Conservation (phyloP, 2,888 invertebrate species). For the Hypena proboscidalis region DNA sequence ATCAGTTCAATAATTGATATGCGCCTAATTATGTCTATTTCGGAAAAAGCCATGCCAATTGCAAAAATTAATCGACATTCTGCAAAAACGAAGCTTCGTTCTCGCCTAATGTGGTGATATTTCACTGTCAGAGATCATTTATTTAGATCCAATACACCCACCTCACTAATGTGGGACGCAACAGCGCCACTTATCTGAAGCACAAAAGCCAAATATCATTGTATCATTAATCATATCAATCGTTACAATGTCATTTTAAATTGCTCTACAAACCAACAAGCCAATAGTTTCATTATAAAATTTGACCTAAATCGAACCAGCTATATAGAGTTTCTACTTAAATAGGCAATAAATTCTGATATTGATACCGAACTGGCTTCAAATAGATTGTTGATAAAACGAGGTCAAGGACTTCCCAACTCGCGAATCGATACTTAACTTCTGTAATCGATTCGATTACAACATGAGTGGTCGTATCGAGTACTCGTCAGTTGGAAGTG, state of each 20-base stretch:
- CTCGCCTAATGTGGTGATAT: too few species aligned
- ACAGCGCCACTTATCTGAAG: slow-evolving; percentile 10
- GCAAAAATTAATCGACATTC: too few species aligned
- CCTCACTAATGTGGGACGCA: slow-evolving; percentile 21
- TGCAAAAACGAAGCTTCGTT: too few species aligned
- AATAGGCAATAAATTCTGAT: slow-evolving; percentile 17
- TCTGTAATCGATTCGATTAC: slow-evolving; percentile 37
- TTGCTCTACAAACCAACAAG: slow-evolving; percentile 10
- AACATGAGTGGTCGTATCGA: slow-evolving; percentile 22
- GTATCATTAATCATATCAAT: slow-evolving; percentile 22
- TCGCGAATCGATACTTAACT: slow-evolving; percentile 39
- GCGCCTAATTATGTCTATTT: too few species aligned
- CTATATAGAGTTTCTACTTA: slow-evolving; percentile 2
- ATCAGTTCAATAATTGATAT: too few species aligned
- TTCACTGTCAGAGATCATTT: too few species aligned
- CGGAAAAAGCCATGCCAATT: too few species aligned
- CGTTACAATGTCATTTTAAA: slow-evolving; percentile 8
- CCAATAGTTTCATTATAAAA: background rate
- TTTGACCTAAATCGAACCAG: too few species aligned
- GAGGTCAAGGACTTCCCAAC: slow-evolving; percentile 41
- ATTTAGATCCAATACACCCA: slow-evolving; percentile 3
- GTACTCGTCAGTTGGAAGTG: slow-evolving; percentile 28
- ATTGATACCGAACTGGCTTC: slow-evolving; percentile 23
- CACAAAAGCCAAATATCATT: slow-evolving; percentile 13
- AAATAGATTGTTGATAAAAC: slow-evolving; percentile 37